Evolutionary conservation across 2,797 vertebrate species (phyloP), one percentile per base, ranked within the genome.

Genomic region (Prunella strophiata): DNA sequence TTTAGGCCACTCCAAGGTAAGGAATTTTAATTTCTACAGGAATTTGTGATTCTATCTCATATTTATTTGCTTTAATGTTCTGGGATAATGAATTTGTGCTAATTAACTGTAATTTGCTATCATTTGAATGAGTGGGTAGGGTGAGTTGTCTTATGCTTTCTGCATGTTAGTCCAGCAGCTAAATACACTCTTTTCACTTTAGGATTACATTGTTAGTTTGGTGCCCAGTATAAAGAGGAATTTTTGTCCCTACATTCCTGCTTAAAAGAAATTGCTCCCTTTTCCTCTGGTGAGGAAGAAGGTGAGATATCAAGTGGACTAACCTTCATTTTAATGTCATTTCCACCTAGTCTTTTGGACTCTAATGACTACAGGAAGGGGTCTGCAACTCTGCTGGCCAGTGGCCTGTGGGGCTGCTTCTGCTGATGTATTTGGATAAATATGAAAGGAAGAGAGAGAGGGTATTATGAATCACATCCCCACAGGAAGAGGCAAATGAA

Each of bases 401-500:
- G 38, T n/a, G 19, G 47, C n/a, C 50, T 78, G 16, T 48, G 55
- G 30, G 36, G 9, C 71, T 94, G 26, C 34, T 92, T 92, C 57
- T 88, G 36, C 47, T 66, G 48, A 73, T 67, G 10, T 43, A 34
- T 77, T 85, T 96, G 90, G 70, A 73, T 73, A 34, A 75, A 78
- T 84, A 76, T 62, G 50, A 95, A 88, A 91, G 63, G 50, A 85
- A 77, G 27, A 76, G 55, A 91, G 38, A 89, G 59, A 45, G n/a
- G 4, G 58, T 79, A 57, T 87, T 88, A 79, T 62, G 47, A 85
- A 89, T 87, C 55, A 72, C 32, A 89, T 59, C 32, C 70, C 51
- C 62, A 85, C 88, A 94, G 91, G 86, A 96, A 95, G 42, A 94
- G 19, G 19, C 22, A 78, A 86, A 94, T 90, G 10, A 94, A 34